Conservation (phyloP, 2,888 invertebrate genomes). For the Acanthosepion lycidas region DNA sequence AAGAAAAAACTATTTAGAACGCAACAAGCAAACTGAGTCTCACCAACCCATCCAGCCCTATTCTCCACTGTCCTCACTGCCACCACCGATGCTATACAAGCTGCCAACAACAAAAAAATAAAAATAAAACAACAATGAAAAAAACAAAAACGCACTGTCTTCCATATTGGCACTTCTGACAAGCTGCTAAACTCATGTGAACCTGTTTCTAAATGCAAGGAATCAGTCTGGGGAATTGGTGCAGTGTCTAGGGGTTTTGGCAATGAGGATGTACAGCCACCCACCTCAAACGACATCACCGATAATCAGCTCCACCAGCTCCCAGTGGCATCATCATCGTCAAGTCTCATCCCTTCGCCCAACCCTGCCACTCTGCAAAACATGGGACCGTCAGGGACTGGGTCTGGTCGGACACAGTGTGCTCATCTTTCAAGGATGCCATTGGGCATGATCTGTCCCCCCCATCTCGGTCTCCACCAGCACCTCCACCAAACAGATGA, state of each 20-base stretch:
- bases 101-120: not conserved
- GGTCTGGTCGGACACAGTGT: not conserved
- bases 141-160: not conserved
- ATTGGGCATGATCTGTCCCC: not conserved
- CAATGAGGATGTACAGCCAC: not conserved
- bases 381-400: constrained; percentile 22
- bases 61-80: not conserved
- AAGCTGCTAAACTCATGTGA: constrained; percentile 33
- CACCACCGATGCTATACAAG: not conserved
- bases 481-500: not conserved
- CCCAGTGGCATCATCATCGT: not conserved
- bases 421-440: constrained; percentile 8
- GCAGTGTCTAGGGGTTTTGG: constrained; percentile 2
- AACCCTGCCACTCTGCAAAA: not conserved
- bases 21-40: not conserved
- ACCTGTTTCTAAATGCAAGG: constrained; percentile 16
- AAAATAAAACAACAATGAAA: too few relatives aligned
- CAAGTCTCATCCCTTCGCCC: not conserved
- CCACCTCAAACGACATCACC: not conserved
- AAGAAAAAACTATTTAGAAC: not conserved
- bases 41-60: not conserved
- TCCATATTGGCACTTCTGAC: constrained; percentile 22
- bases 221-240: not conserved
- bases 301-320: not conserved
- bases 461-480: not conserved